Evolutionary conservation across 1,140 invertebrate species (phyloP).

Genomic region (Steinernema feltiae): DNA sequence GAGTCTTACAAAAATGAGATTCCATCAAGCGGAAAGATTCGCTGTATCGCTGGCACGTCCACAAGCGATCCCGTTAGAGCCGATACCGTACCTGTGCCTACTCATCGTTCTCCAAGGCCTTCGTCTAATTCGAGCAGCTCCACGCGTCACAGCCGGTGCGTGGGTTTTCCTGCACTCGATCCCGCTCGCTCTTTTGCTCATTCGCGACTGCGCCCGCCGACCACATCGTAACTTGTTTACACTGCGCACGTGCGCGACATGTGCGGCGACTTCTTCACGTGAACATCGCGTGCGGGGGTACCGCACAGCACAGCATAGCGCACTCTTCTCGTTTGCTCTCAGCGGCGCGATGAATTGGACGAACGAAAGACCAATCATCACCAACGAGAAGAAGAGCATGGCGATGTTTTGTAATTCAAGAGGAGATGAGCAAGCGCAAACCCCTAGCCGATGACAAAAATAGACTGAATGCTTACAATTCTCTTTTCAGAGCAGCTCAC

Average conservation of each 20-base stretch:
- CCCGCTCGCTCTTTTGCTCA: slow-evolving; percentile 9
- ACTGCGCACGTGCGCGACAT: slow-evolving; percentile 9
- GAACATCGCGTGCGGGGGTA: slow-evolving; percentile 1
- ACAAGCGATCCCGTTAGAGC: not conserved
- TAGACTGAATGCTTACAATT: too few species aligned
- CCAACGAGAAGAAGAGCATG: not conserved
- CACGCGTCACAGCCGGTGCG: slow-evolving; percentile 12
- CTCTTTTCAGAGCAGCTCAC: slow-evolving; percentile 52
- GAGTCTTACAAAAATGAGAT: not conserved
- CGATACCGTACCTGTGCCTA: not conserved
- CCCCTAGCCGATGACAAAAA: too few species aligned
- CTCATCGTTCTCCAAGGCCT: not conserved
- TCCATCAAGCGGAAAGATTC: not conserved
- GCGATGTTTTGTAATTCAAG: not conserved
- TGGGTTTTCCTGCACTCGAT: slow-evolving; percentile 13
- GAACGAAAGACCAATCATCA: not conserved
- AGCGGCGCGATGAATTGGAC: not conserved
- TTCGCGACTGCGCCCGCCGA: slow-evolving; percentile 7
- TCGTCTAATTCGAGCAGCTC: slow-evolving; percentile 7
- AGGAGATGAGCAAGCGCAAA: not conserved
- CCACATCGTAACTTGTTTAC: slow-evolving; percentile 15
- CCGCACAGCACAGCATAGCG: slow-evolving; percentile 3
- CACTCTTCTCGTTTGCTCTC: not conserved
- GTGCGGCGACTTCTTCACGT: not conserved
- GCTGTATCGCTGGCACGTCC: not conserved